Conservation (phyloP, 2,113 vertebrate genomes). For the Eclectus roratus region DNA sequence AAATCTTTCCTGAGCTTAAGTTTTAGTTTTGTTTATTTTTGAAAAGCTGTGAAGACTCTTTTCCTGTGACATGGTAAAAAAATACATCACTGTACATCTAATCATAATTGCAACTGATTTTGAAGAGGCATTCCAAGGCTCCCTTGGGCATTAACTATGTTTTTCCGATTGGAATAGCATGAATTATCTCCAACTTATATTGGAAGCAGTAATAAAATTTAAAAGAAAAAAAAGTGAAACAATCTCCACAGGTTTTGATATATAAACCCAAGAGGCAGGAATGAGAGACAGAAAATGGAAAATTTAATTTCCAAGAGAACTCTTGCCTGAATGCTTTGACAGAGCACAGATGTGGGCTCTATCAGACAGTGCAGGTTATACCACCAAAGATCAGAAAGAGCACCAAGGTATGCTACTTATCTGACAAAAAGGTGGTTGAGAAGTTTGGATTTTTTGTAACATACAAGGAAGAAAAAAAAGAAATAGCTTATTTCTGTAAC, state of each 20-base stretch:
- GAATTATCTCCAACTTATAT: neutral
- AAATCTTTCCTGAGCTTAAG: neutral
- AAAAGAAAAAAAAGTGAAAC: neutral
- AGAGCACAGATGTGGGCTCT: neutral
- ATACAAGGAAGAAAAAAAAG: neutral
- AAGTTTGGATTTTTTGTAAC: neutral
- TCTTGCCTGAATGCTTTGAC: neutral
- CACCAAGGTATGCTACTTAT: neutral
- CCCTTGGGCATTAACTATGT: neutral
- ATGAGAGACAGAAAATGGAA: neutral
- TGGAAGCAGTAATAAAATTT: neutral
- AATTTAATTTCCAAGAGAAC: neutral
- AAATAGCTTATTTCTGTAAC: neutral
- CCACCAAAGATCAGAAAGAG: neutral
- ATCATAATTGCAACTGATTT: neutral
- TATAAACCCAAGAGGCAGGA: neutral
- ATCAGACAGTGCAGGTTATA: neutral
- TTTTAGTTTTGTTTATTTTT: neutral
- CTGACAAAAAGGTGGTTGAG: neutral
- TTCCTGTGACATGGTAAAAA: neutral
- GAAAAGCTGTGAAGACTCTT: neutral
- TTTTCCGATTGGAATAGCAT: neutral
- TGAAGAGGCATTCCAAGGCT: neutral
- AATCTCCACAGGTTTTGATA: neutral
- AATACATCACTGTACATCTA: neutral